Conservation (phyloP, 2,113 vertebrate genomes). For the Chascanopsetta lugubris region DNA sequence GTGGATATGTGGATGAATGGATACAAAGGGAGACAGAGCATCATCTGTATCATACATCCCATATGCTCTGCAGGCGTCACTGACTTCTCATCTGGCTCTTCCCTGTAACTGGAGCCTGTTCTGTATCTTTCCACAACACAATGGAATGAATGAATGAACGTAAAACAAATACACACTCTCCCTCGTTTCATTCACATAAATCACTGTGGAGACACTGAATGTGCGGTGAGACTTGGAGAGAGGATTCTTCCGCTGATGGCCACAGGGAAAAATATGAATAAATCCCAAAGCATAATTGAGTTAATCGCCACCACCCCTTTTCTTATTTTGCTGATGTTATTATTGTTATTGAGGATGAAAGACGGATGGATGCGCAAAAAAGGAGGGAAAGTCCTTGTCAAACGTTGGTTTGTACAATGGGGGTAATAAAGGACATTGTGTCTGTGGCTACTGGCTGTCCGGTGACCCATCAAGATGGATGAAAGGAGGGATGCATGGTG, state of each 20-base stretch:
- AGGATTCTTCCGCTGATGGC: neutral
- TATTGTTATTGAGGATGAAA: neutral
- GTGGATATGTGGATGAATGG: slow-evolving; percentile 35
- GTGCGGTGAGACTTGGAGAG: neutral
- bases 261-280: slow-evolving; percentile 5
- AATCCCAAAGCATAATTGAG: neutral
- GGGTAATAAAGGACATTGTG: slow-evolving; percentile 17
- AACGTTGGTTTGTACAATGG: neutral
- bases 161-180: neutral
- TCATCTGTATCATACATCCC: neutral
- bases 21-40: slow-evolving; percentile 26
- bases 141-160: slow-evolving; percentile 13
- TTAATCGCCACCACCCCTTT: slow-evolving; percentile 7
- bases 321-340: neutral
- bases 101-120: neutral
- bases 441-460: slow-evolving; percentile 22
- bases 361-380: neutral
- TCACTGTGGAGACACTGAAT: neutral
- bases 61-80: slow-evolving; percentile 12
- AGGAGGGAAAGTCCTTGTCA: neutral
- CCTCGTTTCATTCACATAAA: slow-evolving; percentile 18
- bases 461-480: slow-evolving; percentile 1
- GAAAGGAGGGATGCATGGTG: slow-evolving; percentile 9
- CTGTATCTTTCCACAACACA: neutral
- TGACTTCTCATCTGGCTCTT: neutral